These are phyloP conservation scores for Sanderia malayensis DNA, from an alignment of 30 jellyfish, hydroid and myxozoan species.

Conservation along the genomic window DNA sequence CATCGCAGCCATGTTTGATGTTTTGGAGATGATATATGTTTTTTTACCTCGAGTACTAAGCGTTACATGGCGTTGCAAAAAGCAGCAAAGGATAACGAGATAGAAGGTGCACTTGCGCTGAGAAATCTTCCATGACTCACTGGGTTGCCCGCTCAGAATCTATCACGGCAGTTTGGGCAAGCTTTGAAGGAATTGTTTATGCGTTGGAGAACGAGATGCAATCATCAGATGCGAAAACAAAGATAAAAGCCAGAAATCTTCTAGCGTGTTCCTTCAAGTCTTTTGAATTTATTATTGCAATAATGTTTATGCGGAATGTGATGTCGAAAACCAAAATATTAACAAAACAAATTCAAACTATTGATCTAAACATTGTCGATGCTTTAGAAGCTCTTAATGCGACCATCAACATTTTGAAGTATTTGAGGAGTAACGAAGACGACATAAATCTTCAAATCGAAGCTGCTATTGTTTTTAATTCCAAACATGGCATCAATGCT, in stretches of 20 bases:
- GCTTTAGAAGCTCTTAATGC: constrained; percentile 51
- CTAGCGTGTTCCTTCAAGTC: constrained; percentile 15
- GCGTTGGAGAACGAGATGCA: constrained; percentile 24
- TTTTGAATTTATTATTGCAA: constrained; percentile 27
- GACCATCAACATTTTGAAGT: constrained; percentile 34
- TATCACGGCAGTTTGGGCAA: constrained; percentile 39
- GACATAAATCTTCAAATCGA: constrained; percentile 34
- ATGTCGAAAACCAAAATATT: constrained; percentile 55
- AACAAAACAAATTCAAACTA: constrained; percentile 36
- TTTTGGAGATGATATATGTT: constrained; percentile 6
- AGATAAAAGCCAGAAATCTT: not conserved
- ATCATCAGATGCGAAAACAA: not conserved
- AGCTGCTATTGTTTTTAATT: constrained; percentile 41
- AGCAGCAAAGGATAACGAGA: too few relatives aligned
- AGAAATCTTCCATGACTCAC: constrained; percentile 30
- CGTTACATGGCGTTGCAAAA: too few relatives aligned
- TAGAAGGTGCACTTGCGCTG: too few relatives aligned
- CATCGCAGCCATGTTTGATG: constrained; percentile 13
- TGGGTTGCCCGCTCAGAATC: constrained; percentile 57
- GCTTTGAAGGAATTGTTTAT: constrained; percentile 44
- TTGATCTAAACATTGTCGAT: constrained; percentile 43
- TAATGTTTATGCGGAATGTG: constrained; percentile 46
- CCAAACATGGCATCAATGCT: constrained; percentile 48
- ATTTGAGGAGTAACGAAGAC: constrained; percentile 6
- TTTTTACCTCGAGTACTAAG: too few relatives aligned